Percentiles rank a stretch among this genome's conserved stretches.
phyloP scores from a whole-genome alignment of 2,888 invertebrate genomes.

The Oscheius sp. region DNA sequence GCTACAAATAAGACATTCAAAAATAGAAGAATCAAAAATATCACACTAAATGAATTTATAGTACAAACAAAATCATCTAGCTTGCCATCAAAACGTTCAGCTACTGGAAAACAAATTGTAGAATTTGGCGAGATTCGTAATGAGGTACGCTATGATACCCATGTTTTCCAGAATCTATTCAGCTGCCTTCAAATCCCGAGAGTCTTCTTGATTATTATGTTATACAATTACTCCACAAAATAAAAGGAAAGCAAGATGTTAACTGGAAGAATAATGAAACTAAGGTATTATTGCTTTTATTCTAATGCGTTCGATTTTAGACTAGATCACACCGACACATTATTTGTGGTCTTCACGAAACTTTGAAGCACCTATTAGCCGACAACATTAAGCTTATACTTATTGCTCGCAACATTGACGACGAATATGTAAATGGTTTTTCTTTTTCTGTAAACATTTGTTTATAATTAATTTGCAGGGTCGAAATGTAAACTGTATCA shows the following conservation, averaged over 20 bases:
- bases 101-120: no score
- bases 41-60: not conserved
- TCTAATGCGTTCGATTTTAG: slow-evolving; percentile 22
- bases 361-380: slow-evolving; percentile 36
- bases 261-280: slow-evolving; percentile 32
- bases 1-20: no score
- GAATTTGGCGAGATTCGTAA: no score
- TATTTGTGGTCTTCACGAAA: slow-evolving; percentile 51
- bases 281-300: slow-evolving; percentile 4
- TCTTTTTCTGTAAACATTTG: not conserved
- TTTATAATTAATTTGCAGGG: not conserved
- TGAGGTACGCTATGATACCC: no score
- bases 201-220: no score
- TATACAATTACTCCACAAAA: slow-evolving; percentile 30
- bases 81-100: no score
- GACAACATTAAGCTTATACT: slow-evolving; percentile 41
- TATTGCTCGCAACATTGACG: slow-evolving; percentile 47
- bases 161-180: no score
- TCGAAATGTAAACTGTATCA: not conserved
- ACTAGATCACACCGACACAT: slow-evolving; percentile 38
- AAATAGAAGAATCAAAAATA: not conserved
- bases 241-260: slow-evolving; percentile 38
- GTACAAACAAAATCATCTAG: not conserved
- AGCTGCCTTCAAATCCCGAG: no score
- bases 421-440: slow-evolving; percentile 40